Evolutionary conservation across 1,140 invertebrate species (phyloP), one percentile per base, ranked within the genome.

Genomic region (Eriosoma lanigerum): DNA sequence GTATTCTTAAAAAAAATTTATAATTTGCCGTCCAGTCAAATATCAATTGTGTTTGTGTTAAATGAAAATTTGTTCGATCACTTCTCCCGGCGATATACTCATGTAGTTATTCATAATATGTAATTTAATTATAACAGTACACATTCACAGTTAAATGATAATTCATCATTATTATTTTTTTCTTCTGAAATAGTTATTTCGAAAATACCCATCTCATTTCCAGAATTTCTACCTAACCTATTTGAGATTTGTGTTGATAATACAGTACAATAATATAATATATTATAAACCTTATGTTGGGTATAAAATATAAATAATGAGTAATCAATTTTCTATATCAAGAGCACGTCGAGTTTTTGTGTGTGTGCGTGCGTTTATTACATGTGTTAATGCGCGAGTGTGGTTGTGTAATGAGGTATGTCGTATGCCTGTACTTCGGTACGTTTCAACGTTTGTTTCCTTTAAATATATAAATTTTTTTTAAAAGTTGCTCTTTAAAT

Each of bases 271-370:
- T 54, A 54, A 54, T 15, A n/a, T 54, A 54, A 4, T 48, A 48
- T 12, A 15, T 48, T 10, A 10, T 32, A 29, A 32, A 32, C 4
- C 60, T 32, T 15, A 13, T 10, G 46, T 48, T 62, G 24, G 21
- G 26, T 32, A 62, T 26, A 3, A n/a, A n/a, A 38, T 8, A 38
- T 38, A 58, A 76, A 76, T 78, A 62, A 78, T 78, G 75, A 78
- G 54, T 78, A 78, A 78, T 78, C 75, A 78, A 78, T 60, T 78
- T 78, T 76, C 17, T 21, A 3, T 78, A 60, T 78, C 75, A 62
- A 60, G 48, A 62, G 38, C 21, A 26, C 32, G 8, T 38, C 6
- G 56, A n/a, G n/a, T n/a, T n/a, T 46, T 38, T 26, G 56, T 12
- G 38, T 46, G 75, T 26, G 56, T 60, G 24, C 15, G 32, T 60